Evolutionary conservation across 2,113 vertebrate species (phyloP).

Genomic region (Malurus alboscapulatus): DNA sequence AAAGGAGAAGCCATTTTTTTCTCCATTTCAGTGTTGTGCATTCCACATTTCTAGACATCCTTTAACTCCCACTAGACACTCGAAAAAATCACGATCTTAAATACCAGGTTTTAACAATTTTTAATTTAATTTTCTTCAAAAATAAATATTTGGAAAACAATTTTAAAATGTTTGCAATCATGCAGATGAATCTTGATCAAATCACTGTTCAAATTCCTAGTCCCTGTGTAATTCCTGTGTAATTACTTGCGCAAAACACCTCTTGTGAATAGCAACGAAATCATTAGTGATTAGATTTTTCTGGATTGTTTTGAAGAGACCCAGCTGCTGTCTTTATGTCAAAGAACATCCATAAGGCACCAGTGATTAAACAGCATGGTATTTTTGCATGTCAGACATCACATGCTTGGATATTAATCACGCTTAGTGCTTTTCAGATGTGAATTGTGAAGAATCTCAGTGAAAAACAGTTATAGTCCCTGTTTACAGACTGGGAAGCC

Average conservation of each 20-base stretch:
- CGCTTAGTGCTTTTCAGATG: background rate
- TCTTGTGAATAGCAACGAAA: slow-evolving; percentile 58
- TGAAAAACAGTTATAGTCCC: background rate
- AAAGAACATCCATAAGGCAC: slow-evolving; percentile 43
- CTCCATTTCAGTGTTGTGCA: background rate
- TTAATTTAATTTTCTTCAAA: slow-evolving; percentile 45
- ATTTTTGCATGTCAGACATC: slow-evolving; percentile 42
- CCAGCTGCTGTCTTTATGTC: slow-evolving; percentile 61
- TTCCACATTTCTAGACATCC: background rate
- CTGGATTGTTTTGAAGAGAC: slow-evolving; percentile 55
- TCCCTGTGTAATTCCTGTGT: slow-evolving; percentile 21
- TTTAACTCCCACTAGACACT: slow-evolving; percentile 22
- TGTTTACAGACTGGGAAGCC: background rate
- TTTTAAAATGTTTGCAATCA: slow-evolving; percentile 55
- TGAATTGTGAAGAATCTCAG: background rate
- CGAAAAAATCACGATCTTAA: background rate
- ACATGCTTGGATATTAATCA: slow-evolving; percentile 40
- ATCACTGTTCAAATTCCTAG: slow-evolving; percentile 29
- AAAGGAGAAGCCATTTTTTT: background rate
- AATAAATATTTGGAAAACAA: slow-evolving; percentile 58
- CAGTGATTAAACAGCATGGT: slow-evolving; percentile 45
- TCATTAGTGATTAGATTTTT: slow-evolving; percentile 50
- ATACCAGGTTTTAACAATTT: background rate
- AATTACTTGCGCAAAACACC: slow-evolving; percentile 39
- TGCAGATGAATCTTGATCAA: slow-evolving; percentile 46